Conservation (phyloP, 2,888 invertebrate species). For the Trissoscelio sp. region DNA sequence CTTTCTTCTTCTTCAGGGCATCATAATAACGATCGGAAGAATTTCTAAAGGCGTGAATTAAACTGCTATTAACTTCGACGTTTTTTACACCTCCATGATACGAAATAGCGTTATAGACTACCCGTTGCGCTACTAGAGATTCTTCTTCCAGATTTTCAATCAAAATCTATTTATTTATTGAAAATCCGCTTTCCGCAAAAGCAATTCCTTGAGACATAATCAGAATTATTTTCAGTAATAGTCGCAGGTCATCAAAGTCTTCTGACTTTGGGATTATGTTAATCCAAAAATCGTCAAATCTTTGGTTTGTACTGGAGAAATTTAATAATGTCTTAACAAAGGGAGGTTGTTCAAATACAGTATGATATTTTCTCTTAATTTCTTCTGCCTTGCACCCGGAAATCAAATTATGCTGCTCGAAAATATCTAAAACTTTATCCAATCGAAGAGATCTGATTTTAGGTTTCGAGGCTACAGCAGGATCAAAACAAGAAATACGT, state of each 20-base stretch:
- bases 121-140: not conserved
- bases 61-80: too few species aligned
- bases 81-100: not conserved
- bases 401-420: slow-evolving; percentile 34
- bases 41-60: too few species aligned
- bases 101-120: not conserved
- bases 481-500: slow-evolving; percentile 42
- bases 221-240: slow-evolving; percentile 27
- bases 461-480: slow-evolving; percentile 26
- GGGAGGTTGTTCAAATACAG: slow-evolving; percentile 9
- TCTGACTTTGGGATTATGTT: slow-evolving; percentile 21
- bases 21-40: too few species aligned
- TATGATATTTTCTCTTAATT: slow-evolving; percentile 18
- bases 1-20: too few species aligned
- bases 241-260: slow-evolving; percentile 8
- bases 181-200: slow-evolving; percentile 22
- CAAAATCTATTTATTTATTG: not conserved
- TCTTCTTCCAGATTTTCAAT: not conserved
- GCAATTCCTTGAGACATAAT: slow-evolving; percentile 46
- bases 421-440: slow-evolving; percentile 20
- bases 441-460: not conserved
- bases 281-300: slow-evolving; percentile 45
- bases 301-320: not conserved
- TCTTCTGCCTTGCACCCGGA: slow-evolving; percentile 31
- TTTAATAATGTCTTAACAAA: slow-evolving; percentile 6